These are phyloP conservation scores for Dipodomys ordii DNA, from an alignment of 2,113 vertebrate species.

Conservation along the genomic window DNA sequence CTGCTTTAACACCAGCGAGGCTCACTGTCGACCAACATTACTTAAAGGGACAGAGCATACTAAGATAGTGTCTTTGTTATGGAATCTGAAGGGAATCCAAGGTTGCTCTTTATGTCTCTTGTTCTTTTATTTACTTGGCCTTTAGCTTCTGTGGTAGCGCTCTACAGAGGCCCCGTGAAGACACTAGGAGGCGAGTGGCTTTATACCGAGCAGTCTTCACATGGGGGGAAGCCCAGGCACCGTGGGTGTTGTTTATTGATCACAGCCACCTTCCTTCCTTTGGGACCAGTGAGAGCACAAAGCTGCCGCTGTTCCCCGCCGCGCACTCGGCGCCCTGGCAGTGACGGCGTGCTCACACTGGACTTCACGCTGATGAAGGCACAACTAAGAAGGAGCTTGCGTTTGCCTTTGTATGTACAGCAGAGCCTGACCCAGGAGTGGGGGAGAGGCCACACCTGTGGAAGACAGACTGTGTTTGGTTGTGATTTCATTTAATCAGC, in stretches of 20 bases:
- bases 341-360: neutral
- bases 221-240: neutral
- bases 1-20: rapidly evolving
- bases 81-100: neutral
- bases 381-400: neutral
- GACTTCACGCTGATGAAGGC: neutral
- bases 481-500: neutral
- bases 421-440: neutral
- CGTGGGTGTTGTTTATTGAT: rapidly evolving
- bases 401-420: neutral
- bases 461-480: neutral
- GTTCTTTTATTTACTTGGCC: neutral
- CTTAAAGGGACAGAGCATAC: rapidly evolving
- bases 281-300: neutral
- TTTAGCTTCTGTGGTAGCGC: neutral
- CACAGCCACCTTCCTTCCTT: neutral
- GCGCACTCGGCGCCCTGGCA: neutral
- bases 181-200: neutral
- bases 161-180: neutral
- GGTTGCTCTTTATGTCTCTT: neutral
- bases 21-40: rapidly evolving
- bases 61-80: neutral
- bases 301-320: rapidly evolving
- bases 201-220: neutral
- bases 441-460: rapidly evolving